Base-by-base conservation (phyloP, 2,888 invertebrate genomes). In the Microplitis manilae region DNA sequence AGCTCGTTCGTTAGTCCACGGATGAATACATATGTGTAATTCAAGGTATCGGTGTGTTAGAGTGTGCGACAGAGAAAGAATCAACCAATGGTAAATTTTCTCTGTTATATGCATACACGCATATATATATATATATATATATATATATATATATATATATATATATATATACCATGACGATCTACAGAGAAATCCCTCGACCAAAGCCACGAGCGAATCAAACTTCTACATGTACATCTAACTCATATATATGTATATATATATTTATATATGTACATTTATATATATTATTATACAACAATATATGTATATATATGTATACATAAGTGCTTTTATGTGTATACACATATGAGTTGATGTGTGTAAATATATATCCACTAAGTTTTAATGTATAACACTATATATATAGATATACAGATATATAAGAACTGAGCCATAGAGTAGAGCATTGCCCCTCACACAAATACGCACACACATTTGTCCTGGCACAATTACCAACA, bases 401-500 rank as follows among this genome's bases (percentile, higher is more conserved):
- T 61, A 72, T 41, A 62, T 73, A 75, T 50, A 70, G 17, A 71
- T 50, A 72, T 65, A 68, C 20, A 69, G 20, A 68, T 13, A 50
- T 50, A 50, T 59, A 41, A 38, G 41, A 67, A 50, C 65, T 75
- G 59, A 69, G 40, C 50, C n/a, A 39, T 70, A 60, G 69, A 73
- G 76, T 82, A 79, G 85, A 84, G 84, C 84, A 83, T 84, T 85
- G 85, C 84, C 83, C 84, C 83, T 82, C 77, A 68, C 68, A 39
- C 65, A 79, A 74, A 73, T 61, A 62, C 72, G 73, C 69, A 65
- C 73, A 30, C 73, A 61, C 77, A 50, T 62, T 64, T 20, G 20
- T 38, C 20, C 20, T 59, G 20, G 59, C 38, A 73, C 73, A 72
- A 67, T 68, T 64, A 69, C 75, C 39, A 73, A 75, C 78, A 67